These are phyloP conservation scores for Parapsyche elsis DNA, from an alignment of 1,140 invertebrate species.

Conservation along the genomic window DNA sequence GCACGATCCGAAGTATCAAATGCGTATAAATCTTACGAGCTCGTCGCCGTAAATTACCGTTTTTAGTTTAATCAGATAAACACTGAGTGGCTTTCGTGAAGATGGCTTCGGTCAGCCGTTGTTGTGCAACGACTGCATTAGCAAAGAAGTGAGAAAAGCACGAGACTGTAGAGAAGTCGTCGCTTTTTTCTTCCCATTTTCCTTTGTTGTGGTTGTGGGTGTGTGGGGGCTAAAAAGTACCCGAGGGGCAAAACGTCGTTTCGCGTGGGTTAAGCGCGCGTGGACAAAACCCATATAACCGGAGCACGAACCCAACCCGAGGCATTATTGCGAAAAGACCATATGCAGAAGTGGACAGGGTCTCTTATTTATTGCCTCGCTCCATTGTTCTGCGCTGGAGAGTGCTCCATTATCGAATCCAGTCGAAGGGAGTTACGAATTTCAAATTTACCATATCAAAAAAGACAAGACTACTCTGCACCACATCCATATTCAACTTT, in stretches of 20 bases:
- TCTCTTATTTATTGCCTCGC: conserved; percentile 9
- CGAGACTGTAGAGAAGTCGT: neutral
- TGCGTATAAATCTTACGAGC: neutral
- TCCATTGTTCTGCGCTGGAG: conserved; percentile 20
- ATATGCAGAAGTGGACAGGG: neutral
- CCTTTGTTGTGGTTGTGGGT: neutral
- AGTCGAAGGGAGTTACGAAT: conserved; percentile 8
- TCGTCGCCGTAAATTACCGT: neutral
- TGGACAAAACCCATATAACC: conserved; percentile 27
- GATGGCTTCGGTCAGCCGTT: neutral
- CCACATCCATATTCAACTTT: no score
- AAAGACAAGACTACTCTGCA: no score
- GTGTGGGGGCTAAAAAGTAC: neutral
- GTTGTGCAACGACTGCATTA: neutral
- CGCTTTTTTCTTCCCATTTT: neutral
- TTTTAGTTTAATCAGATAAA: neutral
- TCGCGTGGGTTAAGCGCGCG: conserved; percentile 15
- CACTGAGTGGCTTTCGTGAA: conserved; percentile 2
- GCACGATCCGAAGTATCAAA: neutral
- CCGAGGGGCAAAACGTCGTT: neutral
- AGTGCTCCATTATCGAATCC: conserved; percentile 13
- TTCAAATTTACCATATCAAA: conserved; percentile 3
- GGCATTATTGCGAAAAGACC: neutral
- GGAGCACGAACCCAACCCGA: conserved; percentile 10
- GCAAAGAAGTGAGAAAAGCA: neutral